phyloP scores from a whole-genome alignment of 1,140 invertebrate genomes.

The Drosophila pruinosa region DNA sequence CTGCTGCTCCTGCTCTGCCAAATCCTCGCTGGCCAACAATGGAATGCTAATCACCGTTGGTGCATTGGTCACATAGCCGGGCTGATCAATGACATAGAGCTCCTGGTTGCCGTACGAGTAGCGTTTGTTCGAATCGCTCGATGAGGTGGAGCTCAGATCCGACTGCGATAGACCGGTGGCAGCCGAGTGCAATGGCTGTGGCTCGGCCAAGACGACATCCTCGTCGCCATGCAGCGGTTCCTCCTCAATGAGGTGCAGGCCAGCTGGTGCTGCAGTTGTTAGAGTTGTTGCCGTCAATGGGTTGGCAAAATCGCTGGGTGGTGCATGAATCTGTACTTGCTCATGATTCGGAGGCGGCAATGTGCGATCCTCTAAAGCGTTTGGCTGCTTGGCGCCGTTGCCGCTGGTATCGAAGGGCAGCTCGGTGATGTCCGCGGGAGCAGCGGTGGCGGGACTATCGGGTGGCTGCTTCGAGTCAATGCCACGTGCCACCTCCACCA shows the following conservation, averaged over 20 bases:
- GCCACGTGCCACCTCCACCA: conserved; percentile 87
- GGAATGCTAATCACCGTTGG: conserved; percentile 41
- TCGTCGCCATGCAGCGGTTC: conserved; percentile 27
- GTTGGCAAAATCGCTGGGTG: conserved; percentile 57
- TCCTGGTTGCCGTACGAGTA: conserved; percentile 90
- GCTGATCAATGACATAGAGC: conserved; percentile 88
- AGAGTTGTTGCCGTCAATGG: conserved; percentile 50
- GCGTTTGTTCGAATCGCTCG: conserved; percentile 87
- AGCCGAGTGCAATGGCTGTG: conserved; percentile 47
- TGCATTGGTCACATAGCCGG: conserved; percentile 85
- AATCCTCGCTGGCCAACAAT: conserved; percentile 20
- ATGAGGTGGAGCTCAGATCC: conserved; percentile 88
- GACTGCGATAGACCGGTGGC: conserved; percentile 89
- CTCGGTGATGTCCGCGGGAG: conserved; percentile 52
- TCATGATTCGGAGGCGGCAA: conserved; percentile 64
- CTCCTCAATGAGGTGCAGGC: conserved; percentile 82
- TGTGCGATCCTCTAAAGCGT: conserved; percentile 49
- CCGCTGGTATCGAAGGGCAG: conserved; percentile 60
- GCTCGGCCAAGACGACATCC: conserved; percentile 69
- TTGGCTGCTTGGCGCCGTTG: conserved; percentile 20
- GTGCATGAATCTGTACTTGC: conserved; percentile 80
- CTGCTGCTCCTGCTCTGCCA: conserved; percentile 21
- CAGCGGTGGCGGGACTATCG: conserved; percentile 57
- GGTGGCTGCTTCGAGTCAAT: conserved; percentile 69
- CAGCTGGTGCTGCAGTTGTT: conserved; percentile 82